Evolutionary conservation across 2,113 vertebrate genomes (phyloP), one percentile per base, ranked within the genome.

Genomic region (Candoia aspera): DNA sequence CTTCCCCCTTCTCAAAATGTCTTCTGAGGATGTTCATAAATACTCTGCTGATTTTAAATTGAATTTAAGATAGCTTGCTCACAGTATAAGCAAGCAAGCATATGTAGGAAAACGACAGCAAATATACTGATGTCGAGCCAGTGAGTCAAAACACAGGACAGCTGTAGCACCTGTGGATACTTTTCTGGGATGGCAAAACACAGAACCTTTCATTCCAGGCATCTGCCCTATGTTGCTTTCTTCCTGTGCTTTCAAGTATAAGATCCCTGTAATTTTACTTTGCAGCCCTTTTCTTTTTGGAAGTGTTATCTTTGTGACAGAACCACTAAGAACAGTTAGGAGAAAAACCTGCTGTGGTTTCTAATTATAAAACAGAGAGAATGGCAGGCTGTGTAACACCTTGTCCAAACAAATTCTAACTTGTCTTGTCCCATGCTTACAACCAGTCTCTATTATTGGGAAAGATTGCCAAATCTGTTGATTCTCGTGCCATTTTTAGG

Each of bases 361-460:
- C 79, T 92, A 92, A 92, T 89, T 84, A 84, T 89, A 92, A 84
- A 84, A 58, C 46, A 84, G 42, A 29, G 33, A 58, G 54, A 88
- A 88, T 88, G 86, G 37, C 54, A 91, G 57, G 73, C 73, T 89
- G 5, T 54, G 73, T 42, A 89, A 84, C 53, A 59, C 91, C 87
- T 89, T 92, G 73, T 89, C 57, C 79, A 89, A 92, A 92, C 91
- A 89, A 84, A 89, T 92, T 84, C 91, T 84, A 46, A 92, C 87
- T 89, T 92, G 91, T 62, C 73, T 23, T 62, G 87, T 62, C 58
- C 29, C 53, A 6, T 26, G 53, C 84, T 37, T 91, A 73, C 59
- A 92, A 62, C 73, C 23, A 8, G 21, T 10, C 87, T 91, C 17
- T 85, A 15, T 84, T 42, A 88, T 59, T n/a, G 19, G 26, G 84